These are phyloP conservation scores for Microplitis deprimator DNA, from an alignment of 2,888 invertebrate species.

Conservation along the genomic window DNA sequence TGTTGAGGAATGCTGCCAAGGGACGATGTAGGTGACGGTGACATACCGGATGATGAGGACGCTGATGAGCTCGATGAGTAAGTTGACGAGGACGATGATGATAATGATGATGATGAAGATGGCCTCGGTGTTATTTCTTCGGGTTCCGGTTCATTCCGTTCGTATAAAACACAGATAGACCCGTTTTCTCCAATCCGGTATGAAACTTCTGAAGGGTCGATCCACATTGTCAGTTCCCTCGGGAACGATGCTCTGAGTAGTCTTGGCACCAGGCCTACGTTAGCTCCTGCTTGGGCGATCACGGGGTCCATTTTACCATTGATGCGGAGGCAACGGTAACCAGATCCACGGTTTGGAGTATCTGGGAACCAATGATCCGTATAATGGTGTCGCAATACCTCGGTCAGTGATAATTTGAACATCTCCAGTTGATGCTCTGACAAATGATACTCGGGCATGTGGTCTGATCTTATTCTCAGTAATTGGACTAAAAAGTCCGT, in stretches of 20 bases:
- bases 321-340: slow-evolving; percentile 80
- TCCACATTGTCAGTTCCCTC: slow-evolving; percentile 83
- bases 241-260: slow-evolving; percentile 76
- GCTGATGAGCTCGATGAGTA: slow-evolving; percentile 47
- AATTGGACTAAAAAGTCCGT: slow-evolving; percentile 73
- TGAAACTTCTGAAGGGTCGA: slow-evolving; percentile 82
- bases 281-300: slow-evolving; percentile 77
- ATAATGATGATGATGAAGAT: slow-evolving; percentile 44
- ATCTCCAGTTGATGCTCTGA: slow-evolving; percentile 71
- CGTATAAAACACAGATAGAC: slow-evolving; percentile 76
- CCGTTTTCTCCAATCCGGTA: slow-evolving; percentile 79
- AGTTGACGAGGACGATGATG: slow-evolving; percentile 46
- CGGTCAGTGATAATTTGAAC: slow-evolving; percentile 72
- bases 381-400: slow-evolving; percentile 72
- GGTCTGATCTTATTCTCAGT: slow-evolving; percentile 69
- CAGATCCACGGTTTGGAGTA: slow-evolving; percentile 80
- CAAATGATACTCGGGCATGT: slow-evolving; percentile 68
- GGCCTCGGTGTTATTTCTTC: slow-evolving; percentile 53
- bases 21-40: slow-evolving; percentile 47
- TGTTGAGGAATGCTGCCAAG: slow-evolving; percentile 52
- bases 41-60: slow-evolving; percentile 42
- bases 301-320: slow-evolving; percentile 82
- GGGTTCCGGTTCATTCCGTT: slow-evolving; percentile 63
- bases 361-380: slow-evolving; percentile 84
- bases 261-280: slow-evolving; percentile 76